These are phyloP conservation scores for Drosophila neonasuta DNA, from an alignment of 2,888 invertebrate genomes.

Conservation along the genomic window DNA sequence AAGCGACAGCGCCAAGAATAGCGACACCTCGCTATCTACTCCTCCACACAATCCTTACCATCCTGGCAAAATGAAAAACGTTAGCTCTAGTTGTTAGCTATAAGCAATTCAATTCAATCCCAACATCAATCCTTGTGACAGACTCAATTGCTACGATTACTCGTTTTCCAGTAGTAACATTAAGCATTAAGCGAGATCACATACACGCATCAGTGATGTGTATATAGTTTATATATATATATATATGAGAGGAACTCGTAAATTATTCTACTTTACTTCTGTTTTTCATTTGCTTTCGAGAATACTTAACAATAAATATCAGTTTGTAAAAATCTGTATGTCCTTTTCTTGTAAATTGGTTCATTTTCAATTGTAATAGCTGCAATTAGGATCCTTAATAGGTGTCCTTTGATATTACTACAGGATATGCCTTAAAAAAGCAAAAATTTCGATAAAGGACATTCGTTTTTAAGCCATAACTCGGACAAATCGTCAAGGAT, in stretches of 20 bases:
- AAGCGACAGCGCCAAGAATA: slow-evolving; percentile 70
- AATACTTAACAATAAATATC: slow-evolving; percentile 46
- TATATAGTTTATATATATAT: slow-evolving; percentile 46
- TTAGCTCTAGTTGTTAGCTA: slow-evolving; percentile 67
- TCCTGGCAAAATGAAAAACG: slow-evolving; percentile 27
- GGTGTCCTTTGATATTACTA: no score
- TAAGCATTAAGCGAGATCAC: slow-evolving; percentile 21
- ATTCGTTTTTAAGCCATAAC: no score
- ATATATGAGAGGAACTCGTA: slow-evolving; percentile 49
- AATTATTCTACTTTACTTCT: slow-evolving; percentile 57
- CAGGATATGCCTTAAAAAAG: no score
- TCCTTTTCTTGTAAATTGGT: not conserved
- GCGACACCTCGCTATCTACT: not conserved
- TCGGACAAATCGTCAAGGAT: no score
- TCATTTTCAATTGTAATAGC: no score
- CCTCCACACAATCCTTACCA: not conserved
- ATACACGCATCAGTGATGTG: slow-evolving; percentile 34
- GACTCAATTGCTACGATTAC: slow-evolving; percentile 32
- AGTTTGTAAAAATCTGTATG: slow-evolving; percentile 42
- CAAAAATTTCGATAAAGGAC: no score
- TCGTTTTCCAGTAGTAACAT: slow-evolving; percentile 52
- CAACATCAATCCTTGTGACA: slow-evolving; percentile 31
- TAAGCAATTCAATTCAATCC: slow-evolving; percentile 41
- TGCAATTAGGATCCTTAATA: no score
- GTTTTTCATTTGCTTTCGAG: slow-evolving; percentile 37